Conservation (phyloP, 2,888 invertebrate genomes). For the Drosophila dives region DNA sequence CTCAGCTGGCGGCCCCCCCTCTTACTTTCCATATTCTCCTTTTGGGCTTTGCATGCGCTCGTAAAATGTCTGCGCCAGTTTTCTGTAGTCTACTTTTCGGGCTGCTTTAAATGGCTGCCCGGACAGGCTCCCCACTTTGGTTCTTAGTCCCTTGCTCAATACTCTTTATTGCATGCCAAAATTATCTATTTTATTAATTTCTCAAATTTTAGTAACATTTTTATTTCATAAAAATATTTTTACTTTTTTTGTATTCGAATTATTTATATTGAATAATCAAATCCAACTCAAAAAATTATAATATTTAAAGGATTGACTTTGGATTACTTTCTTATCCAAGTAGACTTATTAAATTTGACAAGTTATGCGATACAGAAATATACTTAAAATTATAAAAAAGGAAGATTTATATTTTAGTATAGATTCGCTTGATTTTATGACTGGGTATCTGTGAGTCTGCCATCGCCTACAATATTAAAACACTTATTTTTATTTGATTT, state of each 20-base stretch:
- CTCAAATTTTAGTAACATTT: not conserved
- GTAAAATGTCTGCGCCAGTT: slow-evolving; percentile 64
- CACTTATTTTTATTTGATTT: slow-evolving; percentile 6
- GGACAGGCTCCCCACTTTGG: slow-evolving; percentile 17
- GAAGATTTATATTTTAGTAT: too few relatives aligned
- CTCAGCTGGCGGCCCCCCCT: slow-evolving; percentile 46
- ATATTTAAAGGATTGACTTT: not conserved
- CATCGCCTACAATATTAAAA: not conserved
- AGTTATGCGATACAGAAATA: not conserved
- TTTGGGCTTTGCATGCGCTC: slow-evolving; percentile 68
- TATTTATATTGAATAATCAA: not conserved
- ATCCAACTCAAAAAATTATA: not conserved
- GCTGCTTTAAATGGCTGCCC: slow-evolving; percentile 46
- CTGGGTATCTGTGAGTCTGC: slow-evolving; percentile 18
- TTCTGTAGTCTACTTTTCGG: slow-evolving; percentile 53
- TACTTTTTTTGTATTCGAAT: not conserved
- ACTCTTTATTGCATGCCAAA: slow-evolving; percentile 1
- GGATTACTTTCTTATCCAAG: not conserved
- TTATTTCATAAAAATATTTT: not conserved
- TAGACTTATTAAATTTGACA: not conserved
- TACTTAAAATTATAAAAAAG: not conserved
- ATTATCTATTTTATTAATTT: not conserved
- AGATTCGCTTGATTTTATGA: not conserved
- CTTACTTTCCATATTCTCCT: slow-evolving; percentile 52
- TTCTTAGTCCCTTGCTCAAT: slow-evolving; percentile 11